phyloP scores from a whole-genome alignment of 2,113 vertebrate genomes.

The Castor canadensis region DNA sequence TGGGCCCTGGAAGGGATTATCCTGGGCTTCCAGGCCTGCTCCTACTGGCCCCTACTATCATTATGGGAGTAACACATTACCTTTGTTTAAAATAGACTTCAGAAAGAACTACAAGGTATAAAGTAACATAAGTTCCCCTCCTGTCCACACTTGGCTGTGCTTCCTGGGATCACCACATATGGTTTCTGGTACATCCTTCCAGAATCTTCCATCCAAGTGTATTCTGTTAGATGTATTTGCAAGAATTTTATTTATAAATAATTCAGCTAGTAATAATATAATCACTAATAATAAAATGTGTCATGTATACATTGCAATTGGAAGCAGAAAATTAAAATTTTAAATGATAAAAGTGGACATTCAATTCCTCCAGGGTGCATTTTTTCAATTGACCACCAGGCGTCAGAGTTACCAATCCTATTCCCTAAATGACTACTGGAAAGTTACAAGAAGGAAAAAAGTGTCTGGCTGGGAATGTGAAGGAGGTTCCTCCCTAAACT shows the following conservation, averaged over 20 bases:
- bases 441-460: constrained; percentile 52
- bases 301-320: not conserved
- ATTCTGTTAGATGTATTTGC: not conserved
- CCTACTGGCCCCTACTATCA: too few species aligned
- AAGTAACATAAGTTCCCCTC: not conserved
- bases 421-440: constrained; percentile 8
- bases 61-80: not conserved
- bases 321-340: not conserved
- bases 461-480: not conserved
- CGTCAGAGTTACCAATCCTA: constrained; percentile 80
- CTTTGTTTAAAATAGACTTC: not conserved
- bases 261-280: not conserved
- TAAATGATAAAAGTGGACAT: not conserved
- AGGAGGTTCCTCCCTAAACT: not conserved
- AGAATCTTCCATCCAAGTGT: not conserved
- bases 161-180: not conserved
- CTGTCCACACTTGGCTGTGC: not conserved
- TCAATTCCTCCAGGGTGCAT: not conserved
- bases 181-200: not conserved
- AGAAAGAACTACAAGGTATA: not conserved
- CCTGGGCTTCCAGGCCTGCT: not conserved
- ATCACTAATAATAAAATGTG: not conserved
- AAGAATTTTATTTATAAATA: not conserved
- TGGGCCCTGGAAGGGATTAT: not conserved
- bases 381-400: constrained; percentile 81